Percentiles rank a stretch among this genome's conserved stretches.
Evolutionary conservation across 2,888 invertebrate genomes (phyloP).

Genomic region (Orchesellides sinensis): DNA sequence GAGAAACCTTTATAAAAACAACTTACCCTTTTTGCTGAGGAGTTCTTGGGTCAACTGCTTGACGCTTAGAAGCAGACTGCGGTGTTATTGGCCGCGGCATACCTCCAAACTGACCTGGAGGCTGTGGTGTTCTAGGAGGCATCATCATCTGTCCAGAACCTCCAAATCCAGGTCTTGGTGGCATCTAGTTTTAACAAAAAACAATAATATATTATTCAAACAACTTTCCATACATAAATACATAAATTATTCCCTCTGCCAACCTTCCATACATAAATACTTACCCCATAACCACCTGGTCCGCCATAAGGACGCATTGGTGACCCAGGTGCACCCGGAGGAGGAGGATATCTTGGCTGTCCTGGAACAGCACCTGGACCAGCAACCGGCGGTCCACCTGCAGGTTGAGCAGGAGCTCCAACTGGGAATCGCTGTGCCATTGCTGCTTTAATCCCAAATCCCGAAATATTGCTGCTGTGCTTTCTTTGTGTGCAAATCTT

Average conservation of each 20-base stretch:
- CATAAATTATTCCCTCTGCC: neutral
- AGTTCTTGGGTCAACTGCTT: constrained; percentile 61
- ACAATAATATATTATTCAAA: neutral
- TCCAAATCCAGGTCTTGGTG: constrained; percentile 39
- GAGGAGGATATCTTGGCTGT: constrained; percentile 53
- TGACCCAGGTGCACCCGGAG: constrained; percentile 30
- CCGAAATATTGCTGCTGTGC: too few species aligned
- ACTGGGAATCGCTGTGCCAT: constrained; percentile 75
- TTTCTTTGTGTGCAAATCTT: too few species aligned
- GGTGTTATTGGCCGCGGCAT: constrained; percentile 70
- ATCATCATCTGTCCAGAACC: constrained; percentile 67
- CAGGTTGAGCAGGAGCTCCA: constrained; percentile 56
- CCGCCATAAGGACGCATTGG: constrained; percentile 55
- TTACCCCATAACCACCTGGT: constrained; percentile 65
- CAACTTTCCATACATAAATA: neutral
- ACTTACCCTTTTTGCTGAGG: constrained; percentile 54
- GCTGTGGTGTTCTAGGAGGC: constrained; percentile 81
- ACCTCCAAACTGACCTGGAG: constrained; percentile 78
- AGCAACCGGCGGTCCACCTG: constrained; percentile 70
- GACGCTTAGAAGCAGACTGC: constrained; percentile 63
- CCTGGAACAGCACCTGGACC: constrained; percentile 24
- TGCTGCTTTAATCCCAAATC: too few species aligned
- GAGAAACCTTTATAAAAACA: neutral
- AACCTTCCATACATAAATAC: neutral
- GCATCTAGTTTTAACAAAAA: constrained; percentile 14